phyloP scores from a whole-genome alignment of 2,888 invertebrate species.

The Microplitis manilae region DNA sequence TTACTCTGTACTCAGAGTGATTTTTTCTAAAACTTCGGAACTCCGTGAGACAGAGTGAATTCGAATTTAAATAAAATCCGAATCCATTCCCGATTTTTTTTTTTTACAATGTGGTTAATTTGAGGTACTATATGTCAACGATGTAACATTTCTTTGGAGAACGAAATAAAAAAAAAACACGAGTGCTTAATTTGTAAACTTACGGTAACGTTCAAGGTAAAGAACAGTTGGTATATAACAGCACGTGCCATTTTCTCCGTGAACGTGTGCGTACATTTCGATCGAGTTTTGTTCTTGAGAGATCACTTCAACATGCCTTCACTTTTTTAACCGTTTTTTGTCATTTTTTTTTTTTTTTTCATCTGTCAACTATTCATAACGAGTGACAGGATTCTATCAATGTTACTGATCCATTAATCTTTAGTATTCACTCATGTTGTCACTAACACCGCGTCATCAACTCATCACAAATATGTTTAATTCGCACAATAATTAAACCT shows the following conservation, averaged over 20 bases:
- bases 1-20: too few species aligned
- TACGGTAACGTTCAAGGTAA: slow-evolving; percentile 67
- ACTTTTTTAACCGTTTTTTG: slow-evolving; percentile 25
- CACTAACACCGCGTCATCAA: background rate
- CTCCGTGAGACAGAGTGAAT: too few species aligned
- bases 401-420: background rate
- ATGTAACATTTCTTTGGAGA: background rate
- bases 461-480: background rate
- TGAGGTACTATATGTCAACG: background rate
- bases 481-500: background rate
- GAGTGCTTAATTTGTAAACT: slow-evolving; percentile 51
- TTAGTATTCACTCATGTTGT: background rate
- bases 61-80: too few species aligned
- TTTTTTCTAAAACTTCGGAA: too few species aligned
- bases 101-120: background rate
- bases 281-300: background rate
- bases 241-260: slow-evolving; percentile 69
- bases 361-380: background rate
- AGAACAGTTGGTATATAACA: slow-evolving; percentile 67
- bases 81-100: too few species aligned
- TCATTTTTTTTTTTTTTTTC: slow-evolving; percentile 31
- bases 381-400: background rate
- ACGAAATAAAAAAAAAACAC: background rate
- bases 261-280: slow-evolving; percentile 67
- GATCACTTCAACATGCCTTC: background rate